A percentile compares a stretch with the other conserved stretches of the same genome.
These are phyloP conservation scores for Meliscaeva auricollis DNA, from an alignment of 2,888 invertebrate genomes.

Conservation along the genomic window DNA sequence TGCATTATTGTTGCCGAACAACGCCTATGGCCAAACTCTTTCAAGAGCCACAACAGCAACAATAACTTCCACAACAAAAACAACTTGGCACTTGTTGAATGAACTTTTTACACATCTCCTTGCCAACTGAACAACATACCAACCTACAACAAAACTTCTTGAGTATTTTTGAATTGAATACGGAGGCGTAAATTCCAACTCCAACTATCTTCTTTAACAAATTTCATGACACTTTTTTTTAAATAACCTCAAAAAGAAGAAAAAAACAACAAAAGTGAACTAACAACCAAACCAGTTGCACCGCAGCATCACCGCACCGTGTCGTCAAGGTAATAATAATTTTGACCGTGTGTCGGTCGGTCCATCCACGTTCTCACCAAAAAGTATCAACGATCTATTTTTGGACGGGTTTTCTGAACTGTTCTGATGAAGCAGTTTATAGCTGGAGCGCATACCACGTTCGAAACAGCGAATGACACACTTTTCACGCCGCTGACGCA, in stretches of 20 bases:
- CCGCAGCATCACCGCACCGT: not conserved
- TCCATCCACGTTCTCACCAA: constrained; percentile 21
- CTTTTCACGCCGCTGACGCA: constrained; percentile 14
- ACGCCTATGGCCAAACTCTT: constrained; percentile 46
- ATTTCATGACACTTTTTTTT: constrained; percentile 54
- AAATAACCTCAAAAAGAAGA: constrained; percentile 8
- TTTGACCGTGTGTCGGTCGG: constrained; percentile 20
- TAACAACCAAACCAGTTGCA: constrained; percentile 57
- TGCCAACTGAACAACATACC: not conserved
- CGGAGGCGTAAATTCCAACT: constrained; percentile 40
- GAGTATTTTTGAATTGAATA: constrained; percentile 26
- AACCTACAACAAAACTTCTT: not conserved
- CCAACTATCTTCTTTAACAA: constrained; percentile 37
- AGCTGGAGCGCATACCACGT: constrained; percentile 5
- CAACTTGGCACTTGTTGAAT: not conserved
- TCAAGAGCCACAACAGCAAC: constrained; percentile 13
- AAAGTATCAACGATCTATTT: constrained; percentile 68
- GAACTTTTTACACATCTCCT: constrained; percentile 20
- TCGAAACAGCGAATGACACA: constrained; percentile 48
- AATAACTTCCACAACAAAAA: constrained; percentile 7
- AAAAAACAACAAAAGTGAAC: not conserved
- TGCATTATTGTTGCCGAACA: constrained; percentile 21
- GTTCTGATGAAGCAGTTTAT: constrained; percentile 4
- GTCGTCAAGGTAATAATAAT: constrained; percentile 58
- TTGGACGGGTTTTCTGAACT: constrained; percentile 60